Evolutionary conservation across 2,797 vertebrate species (phyloP), one percentile per base, ranked within the genome.

Genomic region (Lagodon rhomboides): DNA sequence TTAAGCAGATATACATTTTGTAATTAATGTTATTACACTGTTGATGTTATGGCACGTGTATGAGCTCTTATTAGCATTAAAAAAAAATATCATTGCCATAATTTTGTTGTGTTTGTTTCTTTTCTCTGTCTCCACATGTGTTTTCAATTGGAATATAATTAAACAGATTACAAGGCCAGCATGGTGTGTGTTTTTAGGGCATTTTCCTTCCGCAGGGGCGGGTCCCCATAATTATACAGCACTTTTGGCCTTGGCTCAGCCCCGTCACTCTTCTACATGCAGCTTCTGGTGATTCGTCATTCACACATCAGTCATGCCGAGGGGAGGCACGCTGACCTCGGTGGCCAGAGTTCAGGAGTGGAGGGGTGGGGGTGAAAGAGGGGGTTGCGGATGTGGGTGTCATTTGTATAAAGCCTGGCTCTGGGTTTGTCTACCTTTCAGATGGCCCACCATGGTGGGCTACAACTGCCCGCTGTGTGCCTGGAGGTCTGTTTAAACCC

Each of bases 1-100:
- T 93, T 93, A 92, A 90, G 90, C 91, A 90, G 79, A 94, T 93
- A 91, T 88, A 94, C 89, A 92, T 95, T 93, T 95, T 95, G 92
- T 95, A 94, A 91, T 93, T 94, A 93, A 90, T 92, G 93, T 94
- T 95, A 93, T 89, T 93, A 95, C 93, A 95, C 92, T 93, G 91
- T 96, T 94, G 89, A 92, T 94, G 93, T 95, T 91, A 92, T 93
- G 93, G 94, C 93, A 95, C 92, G 89, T 93, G 91, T 94, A 94
- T 92, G 86, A 91, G 86, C 88, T 94, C 91, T 93, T 91, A 92
- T 94, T 91, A 80, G 90, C 93, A 96, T 95, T 95, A 95, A 95
- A 95, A 91, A 77, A 73, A 82, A 34, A 68, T 68, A 89, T 89
- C 85, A 89, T 93, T 91, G 91, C 90, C 88, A 89, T 91, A 55